Evolutionary conservation across 2,888 invertebrate genomes (phyloP).

Genomic region (Netelia fuscicornis): DNA sequence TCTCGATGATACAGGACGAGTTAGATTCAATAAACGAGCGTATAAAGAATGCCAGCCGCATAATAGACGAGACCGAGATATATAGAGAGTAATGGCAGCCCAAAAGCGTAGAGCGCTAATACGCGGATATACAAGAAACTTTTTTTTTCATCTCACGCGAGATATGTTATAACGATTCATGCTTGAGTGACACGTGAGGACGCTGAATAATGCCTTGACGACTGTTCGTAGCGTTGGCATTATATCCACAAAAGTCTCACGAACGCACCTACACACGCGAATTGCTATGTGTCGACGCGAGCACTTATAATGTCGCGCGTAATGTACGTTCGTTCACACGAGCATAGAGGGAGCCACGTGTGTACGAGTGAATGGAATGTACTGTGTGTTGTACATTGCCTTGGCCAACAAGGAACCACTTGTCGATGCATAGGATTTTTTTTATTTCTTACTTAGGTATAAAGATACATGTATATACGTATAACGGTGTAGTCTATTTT

Average conservation of each 20-base stretch:
- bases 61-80: constrained; percentile 29
- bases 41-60: constrained; percentile 47
- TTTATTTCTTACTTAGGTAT: constrained; percentile 21
- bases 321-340: constrained; percentile 9
- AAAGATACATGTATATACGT: constrained; percentile 10
- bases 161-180: constrained; percentile 28
- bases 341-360: constrained; percentile 5
- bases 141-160: constrained; percentile 34
- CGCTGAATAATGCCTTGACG: constrained; percentile 47
- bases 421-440: constrained; percentile 63
- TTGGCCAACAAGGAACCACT: constrained; percentile 66
- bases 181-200: constrained; percentile 50
- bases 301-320: constrained; percentile 10
- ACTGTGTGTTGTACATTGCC: constrained; percentile 54
- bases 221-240: background rate
- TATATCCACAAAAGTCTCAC: background rate
- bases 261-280: background rate
- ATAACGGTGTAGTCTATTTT: constrained; percentile 21
- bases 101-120: background rate
- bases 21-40: constrained; percentile 49
- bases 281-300: background rate
- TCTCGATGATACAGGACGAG: constrained; percentile 25
- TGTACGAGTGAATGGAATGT: constrained; percentile 51
- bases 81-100: background rate
- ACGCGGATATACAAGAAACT: constrained; percentile 1